Evolutionary conservation across 2,113 vertebrate genomes (phyloP), one percentile per base, ranked within the genome.

Genomic region (Leptodactylus fuscus): DNA sequence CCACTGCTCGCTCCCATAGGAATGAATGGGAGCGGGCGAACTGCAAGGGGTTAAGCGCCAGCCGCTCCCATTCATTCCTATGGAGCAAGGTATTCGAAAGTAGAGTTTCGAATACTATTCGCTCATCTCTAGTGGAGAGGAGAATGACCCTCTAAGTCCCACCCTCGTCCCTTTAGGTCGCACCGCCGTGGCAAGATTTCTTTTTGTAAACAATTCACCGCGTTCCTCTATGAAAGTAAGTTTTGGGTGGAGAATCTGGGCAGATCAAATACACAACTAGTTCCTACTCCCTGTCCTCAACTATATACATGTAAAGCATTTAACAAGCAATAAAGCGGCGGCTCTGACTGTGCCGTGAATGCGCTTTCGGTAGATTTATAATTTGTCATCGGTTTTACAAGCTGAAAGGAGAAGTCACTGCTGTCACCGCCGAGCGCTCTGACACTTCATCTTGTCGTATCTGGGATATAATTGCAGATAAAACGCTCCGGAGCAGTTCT

Each of bases 231-330:
- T 41, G 41, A 73, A n/a, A 46, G 27, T n/a, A 73, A 10, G 70
- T 73, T 73, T 46, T 15, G 71, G 44, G 44, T 49, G 73, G 46
- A 32, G 41, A 75, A 75, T 75, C 24, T 49, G 46, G 73, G 73
- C n/a, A 75, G 73, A 75, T 75, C 73, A 75, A 75, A 75, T 18
- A 49, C 24, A 18, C 7, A 49, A 20, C 9, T 32, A 5, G 24
- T n/a, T 79, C 51, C 16, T 79, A 58, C 22, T 38, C 4, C 20
- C 32, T 55, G 34, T 38, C 41, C 34, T 60, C 20, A 58, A 38
- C 36, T n/a, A 38, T 60, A 79, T 38, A 60, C 22, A 36, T 58
- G 41, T 67, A 67, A 79, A 58, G 29, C 11, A 41, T 24, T 60
- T 60, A 75, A 75, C 73, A 32, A 49, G 44, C 73, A 48, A 49